phyloP scores from a whole-genome alignment of 2,113 vertebrate genomes.

The Eretmochelys imbricata region DNA sequence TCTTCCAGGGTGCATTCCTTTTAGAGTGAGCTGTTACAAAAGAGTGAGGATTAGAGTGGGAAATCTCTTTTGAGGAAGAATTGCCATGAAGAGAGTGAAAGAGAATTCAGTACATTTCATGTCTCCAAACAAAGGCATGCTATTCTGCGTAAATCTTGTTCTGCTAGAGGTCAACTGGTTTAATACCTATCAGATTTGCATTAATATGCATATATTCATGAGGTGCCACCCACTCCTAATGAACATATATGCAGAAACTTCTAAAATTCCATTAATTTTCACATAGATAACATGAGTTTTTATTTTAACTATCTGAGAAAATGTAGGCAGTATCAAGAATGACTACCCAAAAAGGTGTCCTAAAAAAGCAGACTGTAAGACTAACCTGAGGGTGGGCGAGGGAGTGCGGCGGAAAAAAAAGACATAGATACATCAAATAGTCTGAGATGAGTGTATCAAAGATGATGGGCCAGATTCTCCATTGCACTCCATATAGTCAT shows the following conservation, averaged over 20 bases:
- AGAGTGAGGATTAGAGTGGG: not conserved
- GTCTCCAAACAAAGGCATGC: not conserved
- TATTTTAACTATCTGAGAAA: not conserved
- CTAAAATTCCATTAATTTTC: not conserved
- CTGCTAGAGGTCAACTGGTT: not conserved
- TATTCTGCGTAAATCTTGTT: not conserved
- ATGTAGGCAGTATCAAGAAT: not conserved
- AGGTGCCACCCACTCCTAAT: not conserved
- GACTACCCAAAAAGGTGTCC: not conserved
- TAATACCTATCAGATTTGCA: not conserved
- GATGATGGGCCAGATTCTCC: not conserved
- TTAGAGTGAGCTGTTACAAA: not conserved
- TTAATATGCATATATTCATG: not conserved
- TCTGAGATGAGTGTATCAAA: rapidly evolving
- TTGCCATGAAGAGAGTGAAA: not conserved
- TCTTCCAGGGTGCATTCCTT: not conserved
- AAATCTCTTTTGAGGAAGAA: not conserved
- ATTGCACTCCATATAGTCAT: not conserved
- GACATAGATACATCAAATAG: not conserved
- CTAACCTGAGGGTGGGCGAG: not conserved
- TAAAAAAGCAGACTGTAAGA: not conserved
- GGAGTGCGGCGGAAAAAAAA: not conserved
- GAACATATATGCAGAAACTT: not conserved
- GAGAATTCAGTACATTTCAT: not conserved
- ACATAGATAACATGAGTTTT: not conserved